Conservation (phyloP, 92 coral and sea anemone species). For the Metridium senile region DNA sequence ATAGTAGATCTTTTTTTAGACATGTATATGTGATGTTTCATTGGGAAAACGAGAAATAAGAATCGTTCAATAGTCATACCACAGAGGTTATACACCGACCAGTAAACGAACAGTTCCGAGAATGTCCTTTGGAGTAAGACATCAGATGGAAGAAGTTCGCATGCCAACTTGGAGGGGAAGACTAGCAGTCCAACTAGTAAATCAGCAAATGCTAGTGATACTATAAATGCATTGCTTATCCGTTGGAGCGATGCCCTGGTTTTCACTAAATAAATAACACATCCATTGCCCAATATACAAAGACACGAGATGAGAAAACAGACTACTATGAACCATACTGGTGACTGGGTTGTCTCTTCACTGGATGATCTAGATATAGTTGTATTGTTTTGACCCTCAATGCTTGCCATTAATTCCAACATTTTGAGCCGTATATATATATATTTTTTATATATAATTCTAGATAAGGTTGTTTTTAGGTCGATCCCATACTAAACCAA, state of each 20-base stretch:
- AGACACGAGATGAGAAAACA: conserved; percentile 7
- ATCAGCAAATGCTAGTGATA: conserved; percentile 54
- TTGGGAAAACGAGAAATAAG: conserved; percentile 40
- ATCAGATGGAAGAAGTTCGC: conserved; percentile 10
- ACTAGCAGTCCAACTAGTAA: conserved; percentile 21
- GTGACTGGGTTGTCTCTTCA: neutral
- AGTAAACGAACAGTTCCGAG: conserved; percentile 44
- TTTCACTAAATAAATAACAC: conserved; percentile 29
- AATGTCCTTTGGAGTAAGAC: conserved; percentile 23
- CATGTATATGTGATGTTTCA: conserved; percentile 35
- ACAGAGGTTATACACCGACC: conserved; percentile 57
- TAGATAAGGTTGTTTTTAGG: neutral
- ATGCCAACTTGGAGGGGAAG: conserved; percentile 27
- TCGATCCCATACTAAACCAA: no score
- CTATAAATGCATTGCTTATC: conserved; percentile 27
- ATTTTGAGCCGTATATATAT: neutral
- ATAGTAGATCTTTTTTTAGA: neutral
- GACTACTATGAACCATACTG: conserved; percentile 6
- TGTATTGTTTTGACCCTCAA: neutral
- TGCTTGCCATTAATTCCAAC: neutral
- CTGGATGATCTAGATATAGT: neutral
- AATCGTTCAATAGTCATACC: conserved; percentile 62
- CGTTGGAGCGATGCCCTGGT: conserved; percentile 32
- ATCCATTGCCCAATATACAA: conserved; percentile 31
- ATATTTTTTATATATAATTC: neutral